Evolutionary conservation across 2,888 invertebrate genomes (phyloP).

Genomic region (Leptura quadrifasciata): DNA sequence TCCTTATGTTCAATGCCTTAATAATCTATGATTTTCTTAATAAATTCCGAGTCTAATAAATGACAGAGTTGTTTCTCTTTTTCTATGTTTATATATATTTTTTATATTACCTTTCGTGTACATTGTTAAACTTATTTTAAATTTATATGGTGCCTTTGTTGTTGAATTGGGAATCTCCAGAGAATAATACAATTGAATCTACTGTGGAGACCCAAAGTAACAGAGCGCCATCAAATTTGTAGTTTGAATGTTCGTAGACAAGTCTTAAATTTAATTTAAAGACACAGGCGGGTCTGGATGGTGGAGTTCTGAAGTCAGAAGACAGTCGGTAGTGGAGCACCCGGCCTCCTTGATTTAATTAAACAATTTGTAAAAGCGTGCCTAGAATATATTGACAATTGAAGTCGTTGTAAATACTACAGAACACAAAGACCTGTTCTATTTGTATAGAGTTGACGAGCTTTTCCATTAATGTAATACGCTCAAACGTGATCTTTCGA

Average conservation of each 20-base stretch:
- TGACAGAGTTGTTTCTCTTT: too few species aligned
- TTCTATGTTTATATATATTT: too few species aligned
- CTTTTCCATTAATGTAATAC: constrained; percentile 41
- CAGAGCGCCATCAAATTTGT: constrained; percentile 53
- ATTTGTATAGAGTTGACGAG: constrained; percentile 45
- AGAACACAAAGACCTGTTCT: constrained; percentile 52
- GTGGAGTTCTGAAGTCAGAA: constrained; percentile 61
- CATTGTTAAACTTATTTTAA: constrained; percentile 22
- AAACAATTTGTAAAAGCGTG: constrained; percentile 74
- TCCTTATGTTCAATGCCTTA: too few species aligned
- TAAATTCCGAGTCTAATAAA: too few species aligned
- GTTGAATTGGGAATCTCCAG: constrained; percentile 47
- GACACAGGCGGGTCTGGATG: constrained; percentile 62
- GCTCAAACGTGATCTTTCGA: constrained; percentile 34
- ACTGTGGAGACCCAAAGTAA: constrained; percentile 52
- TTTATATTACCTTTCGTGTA: not conserved
- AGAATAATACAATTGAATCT: constrained; percentile 57
- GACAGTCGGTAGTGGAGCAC: constrained; percentile 60
- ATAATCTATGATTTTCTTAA: too few species aligned
- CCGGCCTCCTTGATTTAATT: constrained; percentile 70
- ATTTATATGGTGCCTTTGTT: constrained; percentile 50
- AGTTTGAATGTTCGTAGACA: constrained; percentile 61
- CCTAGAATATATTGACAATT: constrained; percentile 71
- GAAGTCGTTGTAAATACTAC: constrained; percentile 63
- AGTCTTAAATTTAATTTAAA: constrained; percentile 68